Evolutionary conservation across 1,140 invertebrate genomes (phyloP), one percentile per base, ranked within the genome.

Genomic region (Fopius arisanus): DNA sequence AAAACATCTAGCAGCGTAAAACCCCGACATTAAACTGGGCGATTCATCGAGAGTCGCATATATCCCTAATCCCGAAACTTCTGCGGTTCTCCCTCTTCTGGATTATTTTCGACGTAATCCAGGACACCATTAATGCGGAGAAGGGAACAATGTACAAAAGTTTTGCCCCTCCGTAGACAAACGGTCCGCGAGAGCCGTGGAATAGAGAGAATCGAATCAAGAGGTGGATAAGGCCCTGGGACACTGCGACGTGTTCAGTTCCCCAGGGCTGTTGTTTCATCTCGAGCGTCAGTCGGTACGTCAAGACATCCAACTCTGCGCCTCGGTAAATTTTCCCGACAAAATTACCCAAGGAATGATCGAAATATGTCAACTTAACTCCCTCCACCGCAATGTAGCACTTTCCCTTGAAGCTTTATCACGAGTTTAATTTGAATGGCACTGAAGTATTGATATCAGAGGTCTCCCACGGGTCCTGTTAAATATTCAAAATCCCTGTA

Each of bases 191-290:
- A 28, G 54, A 59, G 54, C 54, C 10, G 6, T n/a, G 43, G 19
- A 59, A 59, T 59, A 21, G 7, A 28, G 23, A 51, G 43, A 21
- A 37, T 37, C 33, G 54, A 59, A 26, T 59, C 21, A n/a, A 37
- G 29, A 23, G 23, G 67, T 14, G 43, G 41, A 29, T 26, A n/a
- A 16, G 10, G 67, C 67, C 6, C 21, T 54, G 43, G 14, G n/a
- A 51, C 9, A 23, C 21, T 19, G 16, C 1, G 16, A 59, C 54
- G 54, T 26, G 54, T 12, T 59, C 23, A 59, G 9, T 43, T 51
- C 67, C 67, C 16, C 26, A 29, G 28, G 67, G 67, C 67, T 69
- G 41, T 69, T 69, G 67, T 69, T 43, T 68, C 66, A 10, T n/a
- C 21, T 59, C 54, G 1, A 4, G 23, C 19, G 54, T 59, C 54